Evolutionary conservation across 1,140 invertebrate species (phyloP).

Genomic region (Charaxes varanes): DNA sequence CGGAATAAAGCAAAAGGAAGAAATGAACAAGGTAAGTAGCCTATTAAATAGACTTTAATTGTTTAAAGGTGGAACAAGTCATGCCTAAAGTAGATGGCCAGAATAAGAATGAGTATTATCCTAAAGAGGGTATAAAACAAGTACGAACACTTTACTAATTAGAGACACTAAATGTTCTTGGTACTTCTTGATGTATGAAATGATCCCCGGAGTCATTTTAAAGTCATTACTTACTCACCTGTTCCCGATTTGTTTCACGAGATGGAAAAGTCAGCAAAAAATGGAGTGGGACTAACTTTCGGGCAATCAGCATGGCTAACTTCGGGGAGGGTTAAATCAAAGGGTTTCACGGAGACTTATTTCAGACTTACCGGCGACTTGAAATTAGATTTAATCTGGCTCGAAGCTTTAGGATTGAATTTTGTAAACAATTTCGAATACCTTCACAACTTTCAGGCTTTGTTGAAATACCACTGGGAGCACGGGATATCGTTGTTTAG

Average conservation of each 20-base stretch:
- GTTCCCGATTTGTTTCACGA: slow-evolving; percentile 64
- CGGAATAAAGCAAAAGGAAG: too few relatives aligned
- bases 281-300: slow-evolving; percentile 65
- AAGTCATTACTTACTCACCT: slow-evolving; percentile 63
- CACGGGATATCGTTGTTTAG: slow-evolving; percentile 61
- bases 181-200: slow-evolving; percentile 14
- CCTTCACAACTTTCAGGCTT: slow-evolving; percentile 69
- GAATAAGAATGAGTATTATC: too few relatives aligned
- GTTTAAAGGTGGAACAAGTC: too few relatives aligned
- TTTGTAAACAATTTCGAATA: slow-evolving; percentile 74
- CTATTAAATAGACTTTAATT: too few relatives aligned
- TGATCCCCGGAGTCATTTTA: slow-evolving; percentile 55
- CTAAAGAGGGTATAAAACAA: too few relatives aligned
- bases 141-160: slow-evolving; percentile 15
- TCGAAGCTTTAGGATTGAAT: slow-evolving; percentile 73
- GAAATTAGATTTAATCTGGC: slow-evolving; percentile 74
- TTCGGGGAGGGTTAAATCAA: slow-evolving; percentile 70
- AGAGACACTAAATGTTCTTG: slow-evolving; percentile 9
- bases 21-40: too few relatives aligned
- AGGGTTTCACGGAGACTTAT: slow-evolving; percentile 74
- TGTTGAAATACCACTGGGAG: slow-evolving; percentile 70
- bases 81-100: too few relatives aligned
- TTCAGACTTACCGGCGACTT: slow-evolving; percentile 73
- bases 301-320: slow-evolving; percentile 69
- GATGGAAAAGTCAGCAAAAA: slow-evolving; percentile 51